Evolutionary conservation across 2,113 vertebrate species (phyloP), one percentile per base, ranked within the genome.

Genomic region (Cochlearius cochlearius): DNA sequence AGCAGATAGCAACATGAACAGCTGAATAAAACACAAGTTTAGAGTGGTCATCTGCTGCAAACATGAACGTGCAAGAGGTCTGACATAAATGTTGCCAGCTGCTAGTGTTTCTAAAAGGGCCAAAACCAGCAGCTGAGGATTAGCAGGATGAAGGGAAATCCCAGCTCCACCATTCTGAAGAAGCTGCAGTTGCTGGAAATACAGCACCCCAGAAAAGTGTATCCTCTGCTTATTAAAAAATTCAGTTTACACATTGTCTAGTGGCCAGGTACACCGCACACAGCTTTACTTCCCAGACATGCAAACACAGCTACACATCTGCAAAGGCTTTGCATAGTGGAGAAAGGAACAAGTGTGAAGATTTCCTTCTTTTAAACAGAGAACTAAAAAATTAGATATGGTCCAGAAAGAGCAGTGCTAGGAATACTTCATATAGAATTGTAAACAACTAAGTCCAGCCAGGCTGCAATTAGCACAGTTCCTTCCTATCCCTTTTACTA

Each of bases 71-170:
- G 43, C 60, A 81, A 55, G 52, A 77, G 15, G 21, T 56, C 58
- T 80, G 64, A 55, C 43, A 84, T 74, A 64, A 75, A 71, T 29
- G 15, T 6, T 88, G 43, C 76, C 88, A 96, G 91, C 86, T 89
- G 73, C 60, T 89, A 49, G 15, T 56, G 58, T 59, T 94, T 91
- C 66, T 39, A 22, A 67, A 52, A 66, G 19, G 16, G 43, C 83
- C 73, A 91, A 94, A 91, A 56, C 2, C 76, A 94, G 73, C 91
- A 97, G 83, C 83, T 94, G 94, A 91, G 49, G 68, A 95, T 96
- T 95, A 95, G 22, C 50, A 82, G 49, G 20, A 52, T 45, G 79
- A 92, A 94, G 30, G 34, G 43, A 39, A 82, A 49, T 3, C 53
- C 43, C 27, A 64, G 43, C 13, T 68, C 25, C 26, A 45, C 49